Base-by-base conservation (phyloP, 2,888 invertebrate genomes). In the Orchestes rusci region DNA sequence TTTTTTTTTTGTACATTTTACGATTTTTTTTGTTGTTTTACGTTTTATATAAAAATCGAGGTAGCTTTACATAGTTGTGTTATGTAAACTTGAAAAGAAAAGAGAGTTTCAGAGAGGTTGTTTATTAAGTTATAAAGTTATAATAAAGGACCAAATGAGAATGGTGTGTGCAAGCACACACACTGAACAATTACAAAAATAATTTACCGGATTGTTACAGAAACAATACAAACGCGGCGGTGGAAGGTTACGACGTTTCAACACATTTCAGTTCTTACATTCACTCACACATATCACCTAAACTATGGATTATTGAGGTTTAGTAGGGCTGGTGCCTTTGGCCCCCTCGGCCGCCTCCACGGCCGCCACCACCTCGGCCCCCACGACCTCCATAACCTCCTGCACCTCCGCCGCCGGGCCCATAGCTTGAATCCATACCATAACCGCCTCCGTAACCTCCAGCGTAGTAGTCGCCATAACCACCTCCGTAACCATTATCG, bases 301-400 rank as follows among this genome's bases (percentile, higher is more conserved):
- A 36, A 10, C 13, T 37, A 20, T 10, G 33, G n/a, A n/a, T n/a
- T n/a, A n/a, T n/a, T n/a, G n/a, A n/a, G 18, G 16, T 35, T 43
- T 46, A 51, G 32, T 51, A 51, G 18, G 51, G 51, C 19, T 46
- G 43, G 20, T 51, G 51, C 49, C 51, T 49, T 28, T 51, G 51
- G 34, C 52, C 52, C 7, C 52, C 52, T 40, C 48, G 33, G 23
- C 45, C 51, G 17, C 48, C 43, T 13, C 51, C 48, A 20, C 51
- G 37, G 15, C 51, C 48, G 13, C 39, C 20, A 3, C 39, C 31
- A 20, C 49, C 46, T 17, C 48, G 19, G 8, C 45, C 37, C 30
- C 47, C 39, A 16, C 48, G 43, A 31, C 42, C 33, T 12, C 34
- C 4, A 17, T 39, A 43, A 29, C 48, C 48, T 7, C 45, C 32